These are phyloP conservation scores for Hololepta plana DNA, from an alignment of 2,888 invertebrate species.

Conservation along the genomic window DNA sequence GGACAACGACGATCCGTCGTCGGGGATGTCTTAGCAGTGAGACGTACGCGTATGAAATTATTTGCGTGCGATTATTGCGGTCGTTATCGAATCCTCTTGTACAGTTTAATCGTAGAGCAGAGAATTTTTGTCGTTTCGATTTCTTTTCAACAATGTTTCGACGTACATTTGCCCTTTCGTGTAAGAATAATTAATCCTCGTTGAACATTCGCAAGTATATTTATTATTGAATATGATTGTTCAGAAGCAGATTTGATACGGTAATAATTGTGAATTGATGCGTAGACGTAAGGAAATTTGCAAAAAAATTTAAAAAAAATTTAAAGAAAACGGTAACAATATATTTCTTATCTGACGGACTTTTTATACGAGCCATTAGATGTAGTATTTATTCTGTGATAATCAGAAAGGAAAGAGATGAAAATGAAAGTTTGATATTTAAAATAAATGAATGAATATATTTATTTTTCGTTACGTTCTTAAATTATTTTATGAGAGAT, in stretches of 20 bases:
- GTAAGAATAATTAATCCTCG: too few relatives aligned
- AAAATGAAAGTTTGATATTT: too few relatives aligned
- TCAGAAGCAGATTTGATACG: too few relatives aligned
- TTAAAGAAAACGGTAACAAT: constrained; percentile 1
- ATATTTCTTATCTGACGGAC: constrained; percentile 11
- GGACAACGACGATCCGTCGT: constrained; percentile 28
- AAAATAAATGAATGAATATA: constrained; percentile 15
- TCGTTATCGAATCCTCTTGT: constrained; percentile 9
- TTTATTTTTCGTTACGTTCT: constrained; percentile 8
- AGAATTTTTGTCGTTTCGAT: too few relatives aligned
- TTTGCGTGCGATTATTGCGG: constrained; percentile 6
- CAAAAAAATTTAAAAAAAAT: constrained; percentile 6
- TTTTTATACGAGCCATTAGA: constrained; percentile 30
- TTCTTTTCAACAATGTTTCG: too few relatives aligned
- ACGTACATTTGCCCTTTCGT: too few relatives aligned
- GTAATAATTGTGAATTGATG: too few relatives aligned
- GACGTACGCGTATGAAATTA: constrained; percentile 3
- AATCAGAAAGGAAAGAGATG: too few relatives aligned
- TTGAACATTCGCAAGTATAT: too few relatives aligned
- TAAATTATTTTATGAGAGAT: constrained; percentile 1
- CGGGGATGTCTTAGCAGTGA: constrained; percentile 29
- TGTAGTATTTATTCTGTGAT: constrained; percentile 32
- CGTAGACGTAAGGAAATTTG: too few relatives aligned
- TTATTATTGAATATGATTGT: too few relatives aligned
- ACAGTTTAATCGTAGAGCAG: constrained; percentile 9